Evolutionary conservation across 2,797 vertebrate genomes (phyloP).

Genomic region (Phaenicophaeus curvirostris): DNA sequence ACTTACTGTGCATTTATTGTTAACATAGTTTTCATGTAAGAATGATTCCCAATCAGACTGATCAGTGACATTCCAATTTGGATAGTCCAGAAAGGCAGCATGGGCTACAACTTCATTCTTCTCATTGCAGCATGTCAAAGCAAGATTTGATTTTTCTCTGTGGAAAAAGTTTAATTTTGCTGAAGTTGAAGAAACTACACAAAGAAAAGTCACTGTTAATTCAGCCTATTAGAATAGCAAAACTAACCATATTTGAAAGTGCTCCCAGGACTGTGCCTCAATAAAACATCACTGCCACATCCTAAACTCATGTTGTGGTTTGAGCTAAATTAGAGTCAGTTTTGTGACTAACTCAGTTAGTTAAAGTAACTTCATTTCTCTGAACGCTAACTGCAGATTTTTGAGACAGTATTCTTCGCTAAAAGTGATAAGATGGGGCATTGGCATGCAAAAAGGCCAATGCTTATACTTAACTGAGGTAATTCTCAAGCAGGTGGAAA

Average conservation of each 20-base stretch:
- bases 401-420: too few relatives aligned
- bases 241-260: background rate
- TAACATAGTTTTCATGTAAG: constrained; percentile 74
- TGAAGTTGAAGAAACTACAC: background rate
- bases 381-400: too few relatives aligned
- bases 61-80: constrained; percentile 80
- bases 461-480: too few relatives aligned
- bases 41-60: constrained; percentile 83
- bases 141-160: constrained; percentile 91
- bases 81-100: constrained; percentile 88
- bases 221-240: background rate
- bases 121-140: constrained; percentile 84
- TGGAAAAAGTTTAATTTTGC: constrained; percentile 28
- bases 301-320: background rate
- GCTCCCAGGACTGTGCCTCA: background rate
- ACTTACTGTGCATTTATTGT: constrained; percentile 83
- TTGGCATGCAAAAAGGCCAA: too few relatives aligned
- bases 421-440: too few relatives aligned
- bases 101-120: constrained; percentile 83
- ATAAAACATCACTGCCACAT: background rate
- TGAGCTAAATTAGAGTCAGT: too few relatives aligned
- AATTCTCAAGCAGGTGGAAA: too few relatives aligned
- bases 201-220: background rate
- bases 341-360: too few relatives aligned
- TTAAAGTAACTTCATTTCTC: too few relatives aligned